Conservation (phyloP, 2,888 invertebrate species). For the Cryptops parisi region DNA sequence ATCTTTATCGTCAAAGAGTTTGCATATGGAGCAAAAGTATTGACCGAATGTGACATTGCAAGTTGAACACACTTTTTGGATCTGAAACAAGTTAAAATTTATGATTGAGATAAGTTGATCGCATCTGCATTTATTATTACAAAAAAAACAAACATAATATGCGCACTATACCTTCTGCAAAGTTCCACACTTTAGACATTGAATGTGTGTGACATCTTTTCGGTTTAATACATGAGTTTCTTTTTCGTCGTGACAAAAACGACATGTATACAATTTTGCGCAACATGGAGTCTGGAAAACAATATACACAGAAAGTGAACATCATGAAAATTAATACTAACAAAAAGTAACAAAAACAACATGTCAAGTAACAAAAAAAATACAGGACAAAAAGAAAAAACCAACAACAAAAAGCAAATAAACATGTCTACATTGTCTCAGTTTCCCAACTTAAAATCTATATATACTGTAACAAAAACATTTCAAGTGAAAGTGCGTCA, state of each 20-base stretch:
- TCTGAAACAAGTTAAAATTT: too few species aligned
- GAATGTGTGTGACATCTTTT: constrained; percentile 64
- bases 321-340: too few species aligned
- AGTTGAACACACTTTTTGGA: constrained; percentile 7
- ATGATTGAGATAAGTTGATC: too few species aligned
- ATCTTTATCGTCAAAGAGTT: constrained; percentile 76
- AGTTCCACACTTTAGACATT: constrained; percentile 66
- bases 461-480: too few species aligned
- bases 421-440: too few species aligned
- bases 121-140: too few species aligned
- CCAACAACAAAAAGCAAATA: too few species aligned
- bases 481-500: too few species aligned
- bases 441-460: too few species aligned
- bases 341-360: not conserved
- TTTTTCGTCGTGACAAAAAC: constrained; percentile 77
- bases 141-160: not conserved
- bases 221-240: constrained; percentile 72
- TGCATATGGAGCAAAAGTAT: constrained; percentile 77
- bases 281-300: constrained; percentile 69
- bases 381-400: too few species aligned
- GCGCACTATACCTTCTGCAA: constrained; percentile 38
- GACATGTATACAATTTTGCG: constrained; percentile 70
- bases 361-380: too few species aligned
- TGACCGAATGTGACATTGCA: constrained; percentile 28
- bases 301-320: too few species aligned